Percentiles rank a stretch among this genome's conserved stretches.
Conservation (phyloP, 2,888 invertebrate genomes). For the Yponomeuta malinellus region DNA sequence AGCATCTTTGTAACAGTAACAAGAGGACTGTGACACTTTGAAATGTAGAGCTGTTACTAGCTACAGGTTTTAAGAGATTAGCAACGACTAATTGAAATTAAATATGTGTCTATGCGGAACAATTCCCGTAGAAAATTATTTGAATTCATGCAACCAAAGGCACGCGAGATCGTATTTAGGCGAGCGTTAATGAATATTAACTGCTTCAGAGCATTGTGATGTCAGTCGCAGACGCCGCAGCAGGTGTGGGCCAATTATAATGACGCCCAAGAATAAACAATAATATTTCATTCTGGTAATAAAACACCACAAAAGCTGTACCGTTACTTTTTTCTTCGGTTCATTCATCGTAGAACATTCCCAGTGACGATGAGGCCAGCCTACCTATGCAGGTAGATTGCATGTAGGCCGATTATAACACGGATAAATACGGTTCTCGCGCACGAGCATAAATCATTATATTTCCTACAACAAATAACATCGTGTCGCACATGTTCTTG, state of each 20-base stretch:
- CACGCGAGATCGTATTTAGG: conserved; percentile 40
- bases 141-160: conserved; percentile 24
- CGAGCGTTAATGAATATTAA: conserved; percentile 23
- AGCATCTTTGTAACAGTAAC: not conserved
- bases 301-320: not conserved
- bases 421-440: conserved; percentile 8
- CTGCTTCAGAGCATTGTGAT: conserved; percentile 11
- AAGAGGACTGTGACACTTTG: not conserved
- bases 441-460: conserved; percentile 15
- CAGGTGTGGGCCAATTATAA: conserved; percentile 5
- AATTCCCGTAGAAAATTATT: conserved; percentile 28
- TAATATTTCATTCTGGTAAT: not conserved
- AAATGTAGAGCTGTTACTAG: not conserved
- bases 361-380: not conserved
- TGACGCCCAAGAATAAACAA: not conserved
- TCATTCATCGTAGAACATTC: not conserved
- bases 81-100: not conserved
- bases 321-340: not conserved
- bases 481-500: conserved; percentile 52
- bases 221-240: not conserved
- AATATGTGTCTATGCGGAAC: not conserved
- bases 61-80: not conserved
- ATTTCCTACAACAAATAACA: conserved; percentile 20
- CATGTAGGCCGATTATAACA: conserved; percentile 9
- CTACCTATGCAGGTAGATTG: not conserved